These are phyloP conservation scores for Tarsius wallacei DNA, from an alignment of 2,797 vertebrate genomes.

Conservation along the genomic window DNA sequence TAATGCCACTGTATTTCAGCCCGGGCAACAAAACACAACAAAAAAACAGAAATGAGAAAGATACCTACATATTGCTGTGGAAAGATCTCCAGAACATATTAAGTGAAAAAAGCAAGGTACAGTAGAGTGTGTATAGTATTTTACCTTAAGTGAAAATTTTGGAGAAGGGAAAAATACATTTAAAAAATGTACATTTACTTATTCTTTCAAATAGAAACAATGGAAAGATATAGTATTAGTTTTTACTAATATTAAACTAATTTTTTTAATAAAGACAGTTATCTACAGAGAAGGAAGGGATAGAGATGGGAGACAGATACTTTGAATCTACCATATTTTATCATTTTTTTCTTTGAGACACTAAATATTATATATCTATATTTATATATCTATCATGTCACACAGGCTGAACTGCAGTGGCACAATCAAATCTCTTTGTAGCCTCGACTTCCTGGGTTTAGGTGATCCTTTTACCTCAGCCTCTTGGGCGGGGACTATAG, in stretches of 20 bases:
- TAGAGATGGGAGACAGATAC: neutral
- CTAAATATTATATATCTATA: neutral
- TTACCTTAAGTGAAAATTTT: neutral
- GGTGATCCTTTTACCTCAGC: too few species aligned
- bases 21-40: too few species aligned
- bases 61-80: neutral
- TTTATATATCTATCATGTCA: too few species aligned
- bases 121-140: neutral
- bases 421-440: too few species aligned
- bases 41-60: neutral
- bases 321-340: neutral
- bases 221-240: neutral
- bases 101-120: neutral
- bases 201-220: conserved; percentile 17
- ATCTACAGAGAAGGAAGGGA: neutral
- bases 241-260: neutral
- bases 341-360: conserved; percentile 21
- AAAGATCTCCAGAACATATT: neutral
- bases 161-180: neutral
- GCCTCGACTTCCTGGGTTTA: too few species aligned
- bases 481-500: too few species aligned
- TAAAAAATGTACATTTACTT: neutral
- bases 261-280: conserved; percentile 13
- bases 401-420: too few species aligned
- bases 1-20: too few species aligned